Percentiles rank a stretch among this genome's conserved stretches.
Evolutionary conservation across 1,140 invertebrate species (phyloP).

Genomic region (Cotesia chilonis): DNA sequence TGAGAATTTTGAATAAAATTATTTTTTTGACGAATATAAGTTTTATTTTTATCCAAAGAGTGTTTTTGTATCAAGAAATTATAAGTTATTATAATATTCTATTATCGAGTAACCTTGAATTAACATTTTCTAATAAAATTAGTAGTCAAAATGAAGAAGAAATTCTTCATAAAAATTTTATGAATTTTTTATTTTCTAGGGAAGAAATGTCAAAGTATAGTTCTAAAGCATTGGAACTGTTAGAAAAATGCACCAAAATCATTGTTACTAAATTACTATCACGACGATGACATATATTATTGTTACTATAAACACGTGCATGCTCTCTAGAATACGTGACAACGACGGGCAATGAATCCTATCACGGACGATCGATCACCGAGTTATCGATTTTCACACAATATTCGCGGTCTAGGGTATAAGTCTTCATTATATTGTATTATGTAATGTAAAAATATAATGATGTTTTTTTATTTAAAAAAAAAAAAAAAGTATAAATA

Average conservation of each 20-base stretch:
- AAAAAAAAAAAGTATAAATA: neutral
- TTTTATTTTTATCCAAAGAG: too few species aligned
- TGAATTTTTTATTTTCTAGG: too few species aligned
- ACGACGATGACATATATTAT: neutral
- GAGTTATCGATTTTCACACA: conserved; percentile 3
- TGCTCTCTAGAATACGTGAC: neutral
- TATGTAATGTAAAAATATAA: conserved; percentile 1
- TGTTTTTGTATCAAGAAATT: too few species aligned
- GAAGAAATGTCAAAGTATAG: too few species aligned
- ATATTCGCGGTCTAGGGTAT: neutral
- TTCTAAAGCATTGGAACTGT: neutral
- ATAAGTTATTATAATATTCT: too few species aligned
- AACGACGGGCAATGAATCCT: neutral
- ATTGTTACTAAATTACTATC: neutral
- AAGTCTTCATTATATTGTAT: neutral
- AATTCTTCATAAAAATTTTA: too few species aligned
- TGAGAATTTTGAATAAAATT: too few species aligned
- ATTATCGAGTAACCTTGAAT: too few species aligned
- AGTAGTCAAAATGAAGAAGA: too few species aligned
- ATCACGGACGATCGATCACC: conserved; percentile 1
- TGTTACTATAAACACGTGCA: too few species aligned
- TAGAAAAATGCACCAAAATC: neutral
- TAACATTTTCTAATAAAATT: too few species aligned
- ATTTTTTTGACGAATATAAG: too few species aligned
- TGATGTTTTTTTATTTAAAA: neutral